Percentiles rank a stretch among this genome's conserved stretches.
phyloP scores from a whole-genome alignment of 2,888 invertebrate genomes.

The Volucella bombylans region DNA sequence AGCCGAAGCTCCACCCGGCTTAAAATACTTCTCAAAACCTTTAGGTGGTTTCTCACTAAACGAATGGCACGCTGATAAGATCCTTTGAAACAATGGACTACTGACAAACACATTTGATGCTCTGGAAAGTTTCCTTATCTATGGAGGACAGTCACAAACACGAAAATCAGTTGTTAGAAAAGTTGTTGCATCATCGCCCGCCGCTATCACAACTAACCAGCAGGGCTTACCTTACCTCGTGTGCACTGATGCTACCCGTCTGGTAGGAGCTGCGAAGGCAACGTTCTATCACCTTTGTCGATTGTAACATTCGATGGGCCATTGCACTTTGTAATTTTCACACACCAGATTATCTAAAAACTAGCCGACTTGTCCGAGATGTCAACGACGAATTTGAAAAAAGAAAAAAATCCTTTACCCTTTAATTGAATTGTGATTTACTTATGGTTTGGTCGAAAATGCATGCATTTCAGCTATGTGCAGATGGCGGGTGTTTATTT shows the following conservation, averaged over 20 bases:
- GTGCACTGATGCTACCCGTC: constrained; percentile 81
- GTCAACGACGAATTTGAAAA: not conserved
- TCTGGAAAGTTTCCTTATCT: constrained; percentile 52
- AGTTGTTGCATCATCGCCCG: constrained; percentile 73
- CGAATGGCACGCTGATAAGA: constrained; percentile 79
- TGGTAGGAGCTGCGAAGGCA: constrained; percentile 79
- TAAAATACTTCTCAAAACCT: constrained; percentile 96
- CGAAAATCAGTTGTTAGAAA: constrained; percentile 6
- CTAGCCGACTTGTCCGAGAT: constrained; percentile 16
- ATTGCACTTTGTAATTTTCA: constrained; percentile 79
- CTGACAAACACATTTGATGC: constrained; percentile 70
- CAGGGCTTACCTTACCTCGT: constrained; percentile 78
- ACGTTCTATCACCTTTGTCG: constrained; percentile 85
- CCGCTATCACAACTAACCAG: constrained; percentile 52
- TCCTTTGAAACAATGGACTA: constrained; percentile 77
- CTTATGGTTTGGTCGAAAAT: constrained; percentile 35
- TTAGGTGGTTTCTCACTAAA: constrained; percentile 93
- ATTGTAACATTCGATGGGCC: constrained; percentile 86
- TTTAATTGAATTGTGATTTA: constrained; percentile 19
- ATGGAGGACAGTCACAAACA: not conserved
- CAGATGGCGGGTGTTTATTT: not conserved
- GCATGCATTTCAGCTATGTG: constrained; percentile 54
- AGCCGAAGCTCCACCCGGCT: constrained; percentile 84
- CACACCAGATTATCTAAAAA: constrained; percentile 24
- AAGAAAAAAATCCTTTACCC: constrained; percentile 5